These are phyloP conservation scores for Ridgeia piscesae DNA, from an alignment of 1,140 invertebrate genomes.

Conservation along the genomic window DNA sequence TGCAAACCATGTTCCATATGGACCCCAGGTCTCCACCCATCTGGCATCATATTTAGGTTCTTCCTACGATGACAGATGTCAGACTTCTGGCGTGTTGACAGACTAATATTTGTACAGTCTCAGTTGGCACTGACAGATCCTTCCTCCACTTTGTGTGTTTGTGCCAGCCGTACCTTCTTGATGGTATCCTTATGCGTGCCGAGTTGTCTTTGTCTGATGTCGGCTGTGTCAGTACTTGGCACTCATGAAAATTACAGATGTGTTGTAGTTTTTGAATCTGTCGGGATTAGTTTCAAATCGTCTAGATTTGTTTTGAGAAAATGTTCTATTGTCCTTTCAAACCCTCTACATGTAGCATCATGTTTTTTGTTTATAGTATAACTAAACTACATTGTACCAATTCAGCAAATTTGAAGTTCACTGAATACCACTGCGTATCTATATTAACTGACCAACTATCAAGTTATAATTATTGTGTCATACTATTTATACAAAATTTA, in stretches of 20 bases:
- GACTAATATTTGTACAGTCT: slow-evolving; percentile 6
- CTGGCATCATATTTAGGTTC: background rate
- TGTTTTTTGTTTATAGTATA: too few relatives aligned
- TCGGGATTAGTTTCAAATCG: too few relatives aligned
- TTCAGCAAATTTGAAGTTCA: too few relatives aligned
- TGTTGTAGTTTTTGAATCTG: background rate
- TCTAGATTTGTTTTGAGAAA: too few relatives aligned
- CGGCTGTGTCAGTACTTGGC: background rate
- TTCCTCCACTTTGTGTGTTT: background rate
- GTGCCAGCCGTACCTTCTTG: background rate
- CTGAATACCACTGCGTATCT: too few relatives aligned
- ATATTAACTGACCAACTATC: too few relatives aligned
- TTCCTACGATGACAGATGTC: background rate
- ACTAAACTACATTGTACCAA: too few relatives aligned
- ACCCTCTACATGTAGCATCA: too few relatives aligned
- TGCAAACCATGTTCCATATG: background rate
- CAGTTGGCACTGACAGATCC: background rate
- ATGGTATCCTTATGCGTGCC: background rate
- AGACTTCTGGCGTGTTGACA: background rate
- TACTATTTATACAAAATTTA: background rate
- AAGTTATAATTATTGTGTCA: too few relatives aligned
- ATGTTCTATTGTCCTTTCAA: too few relatives aligned
- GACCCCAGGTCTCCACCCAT: background rate
- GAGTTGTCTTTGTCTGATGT: background rate
- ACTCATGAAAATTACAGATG: background rate